Evolutionary conservation across 2,888 invertebrate species (phyloP).

Genomic region (Erpobdella octoculata): DNA sequence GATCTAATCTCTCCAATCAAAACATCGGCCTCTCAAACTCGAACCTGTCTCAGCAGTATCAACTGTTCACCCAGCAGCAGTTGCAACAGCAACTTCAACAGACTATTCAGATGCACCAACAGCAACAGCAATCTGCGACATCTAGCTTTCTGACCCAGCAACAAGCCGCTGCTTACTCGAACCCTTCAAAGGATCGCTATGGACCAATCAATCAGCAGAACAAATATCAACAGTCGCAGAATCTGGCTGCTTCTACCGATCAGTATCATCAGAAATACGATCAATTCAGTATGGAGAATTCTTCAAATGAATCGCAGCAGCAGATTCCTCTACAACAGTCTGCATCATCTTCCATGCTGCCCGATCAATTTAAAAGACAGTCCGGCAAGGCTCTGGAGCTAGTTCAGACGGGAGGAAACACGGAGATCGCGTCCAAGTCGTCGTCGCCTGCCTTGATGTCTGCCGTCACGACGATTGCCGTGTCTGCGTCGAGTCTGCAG

Average conservation of each 20-base stretch:
- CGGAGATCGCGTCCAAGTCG: background rate
- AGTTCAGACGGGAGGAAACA: background rate
- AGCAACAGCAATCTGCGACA: slow-evolving; percentile 23
- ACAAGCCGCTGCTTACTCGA: background rate
- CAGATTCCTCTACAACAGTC: background rate
- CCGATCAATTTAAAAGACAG: background rate
- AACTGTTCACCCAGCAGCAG: slow-evolving; percentile 16
- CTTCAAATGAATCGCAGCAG: background rate
- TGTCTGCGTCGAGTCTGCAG: background rate
- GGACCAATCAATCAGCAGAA: slow-evolving; percentile 1
- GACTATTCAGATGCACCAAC: slow-evolving; percentile 13
- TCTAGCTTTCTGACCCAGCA: slow-evolving; percentile 7
- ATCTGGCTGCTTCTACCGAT: background rate
- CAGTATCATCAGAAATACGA: background rate
- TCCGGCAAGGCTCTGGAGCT: too few species aligned
- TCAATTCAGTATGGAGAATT: background rate
- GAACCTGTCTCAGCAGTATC: slow-evolving; percentile 13
- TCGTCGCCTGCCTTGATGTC: background rate
- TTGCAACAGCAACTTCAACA: slow-evolving; percentile 22
- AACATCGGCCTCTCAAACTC: background rate
- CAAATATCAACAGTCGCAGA: background rate
- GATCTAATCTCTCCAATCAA: background rate
- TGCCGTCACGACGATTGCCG: background rate
- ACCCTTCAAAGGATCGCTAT: background rate
- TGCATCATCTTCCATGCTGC: background rate